Percentiles rank a stretch among this genome's conserved stretches.
These are phyloP conservation scores for Eulithis testata DNA, from an alignment of 2,888 invertebrate species.

Conservation along the genomic window DNA sequence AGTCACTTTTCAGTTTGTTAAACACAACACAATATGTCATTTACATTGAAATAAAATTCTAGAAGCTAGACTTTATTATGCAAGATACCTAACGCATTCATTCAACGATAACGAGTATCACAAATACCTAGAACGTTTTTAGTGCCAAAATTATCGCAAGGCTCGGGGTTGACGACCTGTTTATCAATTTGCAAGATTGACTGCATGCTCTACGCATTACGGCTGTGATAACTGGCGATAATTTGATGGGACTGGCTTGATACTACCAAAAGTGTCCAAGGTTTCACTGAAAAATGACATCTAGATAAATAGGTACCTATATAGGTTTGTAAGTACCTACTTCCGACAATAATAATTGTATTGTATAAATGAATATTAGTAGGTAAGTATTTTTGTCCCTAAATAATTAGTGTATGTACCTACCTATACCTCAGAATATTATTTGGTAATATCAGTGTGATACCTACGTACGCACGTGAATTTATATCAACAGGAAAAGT, in stretches of 20 bases:
- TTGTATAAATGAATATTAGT: no score
- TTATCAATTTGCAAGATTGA: constrained; percentile 72
- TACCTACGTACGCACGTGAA: no score
- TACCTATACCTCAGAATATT: no score
- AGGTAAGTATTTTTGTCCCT: no score
- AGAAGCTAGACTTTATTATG: constrained; percentile 3
- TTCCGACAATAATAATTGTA: no score
- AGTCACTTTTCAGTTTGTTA: no score
- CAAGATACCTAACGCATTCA: constrained; percentile 29
- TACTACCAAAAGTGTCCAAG: constrained; percentile 33
- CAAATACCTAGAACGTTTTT: constrained; percentile 49
- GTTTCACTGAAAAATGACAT: constrained; percentile 3
- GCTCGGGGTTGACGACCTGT: constrained; percentile 67
- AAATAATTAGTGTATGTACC: no score
- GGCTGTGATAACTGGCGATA: constrained; percentile 54
- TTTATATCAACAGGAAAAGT: no score
- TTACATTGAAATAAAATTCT: constrained; percentile 1
- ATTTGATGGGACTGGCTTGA: constrained; percentile 39
- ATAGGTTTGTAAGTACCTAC: no score
- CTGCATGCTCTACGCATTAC: constrained; percentile 52
- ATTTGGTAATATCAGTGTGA: no score
- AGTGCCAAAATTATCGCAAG: constrained; percentile 63
- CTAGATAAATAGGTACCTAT: not conserved
- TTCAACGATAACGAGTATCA: constrained; percentile 47
- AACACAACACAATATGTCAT: not conserved